Conservation (phyloP, 2,113 vertebrate genomes). For the Odontesthes bonariensis region DNA sequence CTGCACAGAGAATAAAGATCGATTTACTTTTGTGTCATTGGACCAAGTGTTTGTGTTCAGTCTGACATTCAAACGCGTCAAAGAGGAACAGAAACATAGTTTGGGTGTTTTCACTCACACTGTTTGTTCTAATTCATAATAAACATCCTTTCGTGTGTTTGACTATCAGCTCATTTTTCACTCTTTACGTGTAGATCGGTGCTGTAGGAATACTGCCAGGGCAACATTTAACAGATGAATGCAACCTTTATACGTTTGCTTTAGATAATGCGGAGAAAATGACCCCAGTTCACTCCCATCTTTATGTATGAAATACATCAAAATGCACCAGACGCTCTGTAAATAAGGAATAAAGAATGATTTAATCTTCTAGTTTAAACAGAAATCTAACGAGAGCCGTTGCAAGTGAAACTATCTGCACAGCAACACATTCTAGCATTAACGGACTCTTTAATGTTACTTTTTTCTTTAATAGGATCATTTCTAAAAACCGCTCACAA, state of each 20-base stretch:
- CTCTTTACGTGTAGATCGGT: background rate
- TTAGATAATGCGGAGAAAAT: background rate
- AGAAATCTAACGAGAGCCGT: too few relatives aligned
- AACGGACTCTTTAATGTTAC: too few relatives aligned
- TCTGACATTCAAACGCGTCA: slow-evolving; percentile 36
- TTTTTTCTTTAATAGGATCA: too few relatives aligned
- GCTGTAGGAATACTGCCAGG: background rate
- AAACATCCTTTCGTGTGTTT: background rate
- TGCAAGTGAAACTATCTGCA: too few relatives aligned
- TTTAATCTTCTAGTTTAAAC: too few relatives aligned
- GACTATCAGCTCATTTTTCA: background rate
- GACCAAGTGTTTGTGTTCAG: slow-evolving; percentile 23
- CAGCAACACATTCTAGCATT: too few relatives aligned
- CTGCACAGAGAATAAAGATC: slow-evolving; percentile 45
- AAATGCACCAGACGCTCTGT: too few relatives aligned
- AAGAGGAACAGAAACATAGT: background rate
- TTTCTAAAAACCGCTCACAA: too few relatives aligned
- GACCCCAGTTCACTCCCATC: too few relatives aligned
- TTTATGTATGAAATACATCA: too few relatives aligned
- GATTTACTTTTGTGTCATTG: slow-evolving; percentile 52
- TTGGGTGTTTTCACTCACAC: background rate
- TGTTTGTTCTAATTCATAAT: background rate
- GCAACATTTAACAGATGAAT: background rate
- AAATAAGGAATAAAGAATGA: too few relatives aligned
- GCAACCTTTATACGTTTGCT: background rate